phyloP scores from a whole-genome alignment of 2,113 vertebrate species.

The Petaurus breviceps region DNA sequence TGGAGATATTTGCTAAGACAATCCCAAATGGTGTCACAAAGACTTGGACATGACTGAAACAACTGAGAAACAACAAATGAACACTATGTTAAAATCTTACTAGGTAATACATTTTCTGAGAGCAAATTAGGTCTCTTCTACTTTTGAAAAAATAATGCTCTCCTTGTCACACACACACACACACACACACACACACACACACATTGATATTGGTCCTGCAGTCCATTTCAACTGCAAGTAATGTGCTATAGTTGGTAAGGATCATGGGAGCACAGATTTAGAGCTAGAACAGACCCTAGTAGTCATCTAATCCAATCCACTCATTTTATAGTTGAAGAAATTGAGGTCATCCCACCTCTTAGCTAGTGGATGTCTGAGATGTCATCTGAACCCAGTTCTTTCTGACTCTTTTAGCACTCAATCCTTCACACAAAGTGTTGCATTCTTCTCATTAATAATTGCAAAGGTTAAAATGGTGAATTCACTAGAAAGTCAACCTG shows the following conservation, averaged over 20 bases:
- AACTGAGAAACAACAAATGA: background rate
- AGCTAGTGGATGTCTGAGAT: background rate
- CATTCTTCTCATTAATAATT: background rate
- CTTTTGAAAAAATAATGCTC: no score
- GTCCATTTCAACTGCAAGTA: background rate
- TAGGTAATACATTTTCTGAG: no score
- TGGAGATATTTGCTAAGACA: background rate
- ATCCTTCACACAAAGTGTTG: background rate
- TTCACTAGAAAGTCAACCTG: background rate
- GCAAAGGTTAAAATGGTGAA: background rate
- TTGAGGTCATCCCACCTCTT: background rate
- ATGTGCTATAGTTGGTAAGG: background rate
- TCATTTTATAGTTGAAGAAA: background rate
- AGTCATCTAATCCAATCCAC: background rate
- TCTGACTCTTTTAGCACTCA: background rate
- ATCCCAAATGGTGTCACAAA: background rate
- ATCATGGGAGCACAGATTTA: background rate
- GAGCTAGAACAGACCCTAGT: background rate
- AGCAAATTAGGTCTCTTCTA: no score
- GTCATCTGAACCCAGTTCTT: background rate
- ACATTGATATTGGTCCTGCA: background rate
- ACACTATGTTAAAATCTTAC: background rate
- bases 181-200: background rate
- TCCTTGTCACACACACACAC: no score
- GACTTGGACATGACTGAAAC: background rate